Evolutionary conservation across 1,140 invertebrate species (phyloP).

Genomic region (Drosophila suzukii): DNA sequence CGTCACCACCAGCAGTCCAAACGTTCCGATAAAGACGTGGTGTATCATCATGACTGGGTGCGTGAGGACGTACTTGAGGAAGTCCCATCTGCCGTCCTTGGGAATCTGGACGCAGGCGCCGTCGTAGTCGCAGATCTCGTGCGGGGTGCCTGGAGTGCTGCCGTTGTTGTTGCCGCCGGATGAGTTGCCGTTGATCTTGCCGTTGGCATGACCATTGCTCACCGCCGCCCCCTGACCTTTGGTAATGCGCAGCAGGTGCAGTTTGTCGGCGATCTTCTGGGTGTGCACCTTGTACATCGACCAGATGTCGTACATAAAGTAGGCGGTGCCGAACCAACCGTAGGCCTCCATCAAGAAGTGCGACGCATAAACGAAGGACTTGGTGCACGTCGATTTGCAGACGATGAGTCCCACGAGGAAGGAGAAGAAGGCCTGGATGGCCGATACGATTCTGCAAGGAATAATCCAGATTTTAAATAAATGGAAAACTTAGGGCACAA

Average conservation of each 20-base stretch:
- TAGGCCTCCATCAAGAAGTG: constrained; percentile 90
- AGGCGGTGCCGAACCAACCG: constrained; percentile 90
- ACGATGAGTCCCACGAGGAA: constrained; percentile 88
- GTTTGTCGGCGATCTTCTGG: constrained; percentile 82
- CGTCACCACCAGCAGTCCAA: constrained; percentile 89
- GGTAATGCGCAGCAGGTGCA: constrained; percentile 74
- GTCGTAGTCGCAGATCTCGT: constrained; percentile 78
- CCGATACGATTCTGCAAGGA: constrained; percentile 87
- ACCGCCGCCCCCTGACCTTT: constrained; percentile 18
- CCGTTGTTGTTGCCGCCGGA: constrained; percentile 56
- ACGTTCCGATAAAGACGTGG: constrained; percentile 90
- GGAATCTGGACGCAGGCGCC: constrained; percentile 61
- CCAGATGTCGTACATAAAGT: constrained; percentile 91
- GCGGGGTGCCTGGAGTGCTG: constrained; percentile 55
- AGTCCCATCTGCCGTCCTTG: constrained; percentile 83
- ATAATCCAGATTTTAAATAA: background rate
- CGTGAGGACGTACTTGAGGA: constrained; percentile 86
- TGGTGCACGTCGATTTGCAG: constrained; percentile 87
- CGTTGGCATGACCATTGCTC: constrained; percentile 18
- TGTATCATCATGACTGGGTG: constrained; percentile 90
- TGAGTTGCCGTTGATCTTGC: constrained; percentile 29
- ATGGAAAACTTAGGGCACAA: background rate
- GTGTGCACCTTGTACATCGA: constrained; percentile 88
- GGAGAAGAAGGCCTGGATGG: constrained; percentile 88
- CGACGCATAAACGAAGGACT: constrained; percentile 87